phyloP scores from a whole-genome alignment of 2,113 vertebrate genomes.

The Phoxinus phoxinus region DNA sequence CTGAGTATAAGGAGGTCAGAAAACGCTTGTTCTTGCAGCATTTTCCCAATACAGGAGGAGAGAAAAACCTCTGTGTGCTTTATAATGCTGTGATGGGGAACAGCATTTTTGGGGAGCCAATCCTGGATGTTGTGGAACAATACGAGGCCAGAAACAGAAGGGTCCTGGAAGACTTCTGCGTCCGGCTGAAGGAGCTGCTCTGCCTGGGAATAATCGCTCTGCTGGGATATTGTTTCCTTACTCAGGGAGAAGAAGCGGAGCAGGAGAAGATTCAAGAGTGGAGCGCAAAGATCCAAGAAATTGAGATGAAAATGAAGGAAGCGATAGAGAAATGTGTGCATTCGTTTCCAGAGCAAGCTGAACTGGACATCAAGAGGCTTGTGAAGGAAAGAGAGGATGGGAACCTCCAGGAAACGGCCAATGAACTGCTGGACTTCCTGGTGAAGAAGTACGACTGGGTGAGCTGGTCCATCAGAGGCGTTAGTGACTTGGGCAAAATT shows the following conservation, averaged over 20 bases:
- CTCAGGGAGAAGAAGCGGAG: slow-evolving; percentile 67
- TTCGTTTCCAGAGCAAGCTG: slow-evolving; percentile 74
- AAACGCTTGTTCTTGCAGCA: slow-evolving; percentile 75
- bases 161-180: slow-evolving; percentile 78
- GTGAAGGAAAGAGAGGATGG: slow-evolving; percentile 65
- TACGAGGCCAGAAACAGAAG: slow-evolving; percentile 74
- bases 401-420: slow-evolving; percentile 61
- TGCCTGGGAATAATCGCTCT: slow-evolving; percentile 78
- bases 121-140: slow-evolving; percentile 74
- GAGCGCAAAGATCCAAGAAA: slow-evolving; percentile 71
- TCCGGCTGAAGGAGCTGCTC: slow-evolving; percentile 79
- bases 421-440: slow-evolving; percentile 70
- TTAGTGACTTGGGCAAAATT: slow-evolving; percentile 72
- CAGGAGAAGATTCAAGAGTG: slow-evolving; percentile 73
- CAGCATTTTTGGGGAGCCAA: slow-evolving; percentile 71
- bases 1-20: slow-evolving; percentile 75
- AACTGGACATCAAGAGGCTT: slow-evolving; percentile 65
- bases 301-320: slow-evolving; percentile 76
- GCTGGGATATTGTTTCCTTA: slow-evolving; percentile 73
- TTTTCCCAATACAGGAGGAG: slow-evolving; percentile 73
- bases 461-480: slow-evolving; percentile 76
- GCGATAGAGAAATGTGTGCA: slow-evolving; percentile 68
- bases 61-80: slow-evolving; percentile 77
- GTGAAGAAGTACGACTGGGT: slow-evolving; percentile 80
- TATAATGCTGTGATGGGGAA: slow-evolving; percentile 75